Evolutionary conservation across 2,113 vertebrate genomes (phyloP), one percentile per base, ranked within the genome.

Genomic region (Dromas ardeola): DNA sequence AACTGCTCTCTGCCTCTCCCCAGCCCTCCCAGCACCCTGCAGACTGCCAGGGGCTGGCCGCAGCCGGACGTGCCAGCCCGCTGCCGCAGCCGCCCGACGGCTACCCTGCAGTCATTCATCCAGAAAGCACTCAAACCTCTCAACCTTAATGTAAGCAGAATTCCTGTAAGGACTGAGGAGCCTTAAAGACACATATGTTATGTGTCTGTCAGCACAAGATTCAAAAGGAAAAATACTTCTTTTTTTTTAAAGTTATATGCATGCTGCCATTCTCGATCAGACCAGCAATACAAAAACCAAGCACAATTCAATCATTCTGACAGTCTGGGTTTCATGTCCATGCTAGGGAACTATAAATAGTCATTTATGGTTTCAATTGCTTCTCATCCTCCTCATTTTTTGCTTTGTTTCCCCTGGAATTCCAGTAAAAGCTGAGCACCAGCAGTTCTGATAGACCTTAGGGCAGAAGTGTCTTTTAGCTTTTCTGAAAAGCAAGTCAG

Each of bases 51-150:
- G 63, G 58, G 20, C 53, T 69, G 5, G 2, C 13, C 3, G 0
- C 43, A 40, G 61, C 34, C 30, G 1, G 13, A 7, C 3, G 3
- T 29, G 13, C 12, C 66, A 74, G 49, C 61, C 66, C n/a, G 12
- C 42, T 32, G 47, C 32, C 8, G 15, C 63, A 42, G 19, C 26
- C 0, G 1, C 27, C 18, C 1, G 0, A 3, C 0, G 1, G 55
- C 23, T 65, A 20, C 23, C 38, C 27, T 29, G 3, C 1, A 55
- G 38, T 10, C n/a, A 29, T 25, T 73, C 34, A 21, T 43, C 43
- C 30, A 88, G 27, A 82, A 52, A 70, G 27, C 56, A 38, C 65
- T 82, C n/a, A 43, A 49, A n/a, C 22, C 66, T 73, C 53, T 73
- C 65, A 65, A 21, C 20, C 7, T 45, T 63, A 70, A 77, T 25